Conservation (phyloP, 2,888 invertebrate genomes). For the Andrena bucephala region DNA sequence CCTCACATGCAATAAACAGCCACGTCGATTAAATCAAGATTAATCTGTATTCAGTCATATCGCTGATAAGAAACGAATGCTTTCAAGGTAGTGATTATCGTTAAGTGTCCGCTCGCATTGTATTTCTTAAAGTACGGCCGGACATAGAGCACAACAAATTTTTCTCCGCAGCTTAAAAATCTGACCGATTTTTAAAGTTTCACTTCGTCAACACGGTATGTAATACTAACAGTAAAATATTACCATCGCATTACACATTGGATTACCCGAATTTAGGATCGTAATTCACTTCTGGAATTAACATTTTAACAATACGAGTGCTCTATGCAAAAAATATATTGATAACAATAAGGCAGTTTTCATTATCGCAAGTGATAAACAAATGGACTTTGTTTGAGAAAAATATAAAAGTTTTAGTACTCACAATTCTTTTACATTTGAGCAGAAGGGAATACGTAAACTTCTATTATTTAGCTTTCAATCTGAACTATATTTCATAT, state of each 20-base stretch:
- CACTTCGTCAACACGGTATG: neutral
- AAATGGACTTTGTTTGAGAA: neutral
- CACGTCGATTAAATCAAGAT: conserved; percentile 43
- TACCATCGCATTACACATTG: neutral
- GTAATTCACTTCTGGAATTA: neutral
- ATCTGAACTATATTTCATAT: no score
- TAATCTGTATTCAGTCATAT: conserved; percentile 27
- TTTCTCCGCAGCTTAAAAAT: neutral
- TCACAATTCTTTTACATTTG: neutral
- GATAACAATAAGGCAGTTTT: neutral
- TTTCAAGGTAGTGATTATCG: conserved; percentile 36
- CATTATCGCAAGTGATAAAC: neutral
- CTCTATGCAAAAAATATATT: neutral
- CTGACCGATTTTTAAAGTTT: neutral
- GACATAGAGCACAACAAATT: neutral
- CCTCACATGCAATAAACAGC: conserved; percentile 24
- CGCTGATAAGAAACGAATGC: conserved; percentile 60
- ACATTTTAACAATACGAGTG: neutral
- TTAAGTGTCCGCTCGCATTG: neutral
- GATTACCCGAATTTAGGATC: neutral
- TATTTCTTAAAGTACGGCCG: conserved; percentile 18
- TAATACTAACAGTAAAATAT: conserved; percentile 6
- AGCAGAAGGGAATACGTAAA: neutral
- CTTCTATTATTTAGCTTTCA: neutral
- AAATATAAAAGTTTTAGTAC: no score